Conservation (phyloP, 2,888 invertebrate species). For the Ennomos erosarius region DNA sequence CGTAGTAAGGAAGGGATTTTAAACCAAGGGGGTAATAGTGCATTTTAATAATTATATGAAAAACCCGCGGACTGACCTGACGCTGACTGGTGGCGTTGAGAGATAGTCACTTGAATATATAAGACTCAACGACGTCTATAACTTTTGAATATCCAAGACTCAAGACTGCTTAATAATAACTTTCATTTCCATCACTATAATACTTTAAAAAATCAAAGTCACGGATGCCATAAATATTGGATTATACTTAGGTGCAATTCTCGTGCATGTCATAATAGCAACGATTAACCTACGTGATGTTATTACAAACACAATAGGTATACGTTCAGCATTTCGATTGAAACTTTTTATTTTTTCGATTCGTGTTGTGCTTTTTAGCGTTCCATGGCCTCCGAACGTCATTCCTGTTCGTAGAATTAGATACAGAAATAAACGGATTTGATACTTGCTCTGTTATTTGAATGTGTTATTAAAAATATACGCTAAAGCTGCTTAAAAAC, state of each 20-base stretch:
- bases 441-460: too few species aligned
- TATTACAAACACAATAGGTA: constrained; percentile 76
- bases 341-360: constrained; percentile 13
- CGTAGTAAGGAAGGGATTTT: too few species aligned
- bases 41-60: too few species aligned
- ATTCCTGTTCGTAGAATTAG: too few species aligned
- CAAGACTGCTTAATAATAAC: constrained; percentile 1
- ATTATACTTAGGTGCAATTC: constrained; percentile 83
- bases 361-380: constrained; percentile 6
- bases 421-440: too few species aligned
- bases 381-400: constrained; percentile 5
- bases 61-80: too few species aligned
- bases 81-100: too few species aligned
- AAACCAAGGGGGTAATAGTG: too few species aligned
- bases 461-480: too few species aligned
- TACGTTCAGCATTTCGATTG: constrained; percentile 13
- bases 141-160: background rate
- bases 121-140: too few species aligned
- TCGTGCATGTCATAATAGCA: constrained; percentile 81
- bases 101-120: too few species aligned
- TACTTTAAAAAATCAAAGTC: constrained; percentile 61
- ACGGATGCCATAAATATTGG: constrained; percentile 82
- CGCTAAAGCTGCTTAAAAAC: too few species aligned
- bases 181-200: constrained; percentile 36
- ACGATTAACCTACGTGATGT: constrained; percentile 83